Conservation (phyloP, 1,140 invertebrate genomes). For the Pogonomyrmex barbatus region DNA sequence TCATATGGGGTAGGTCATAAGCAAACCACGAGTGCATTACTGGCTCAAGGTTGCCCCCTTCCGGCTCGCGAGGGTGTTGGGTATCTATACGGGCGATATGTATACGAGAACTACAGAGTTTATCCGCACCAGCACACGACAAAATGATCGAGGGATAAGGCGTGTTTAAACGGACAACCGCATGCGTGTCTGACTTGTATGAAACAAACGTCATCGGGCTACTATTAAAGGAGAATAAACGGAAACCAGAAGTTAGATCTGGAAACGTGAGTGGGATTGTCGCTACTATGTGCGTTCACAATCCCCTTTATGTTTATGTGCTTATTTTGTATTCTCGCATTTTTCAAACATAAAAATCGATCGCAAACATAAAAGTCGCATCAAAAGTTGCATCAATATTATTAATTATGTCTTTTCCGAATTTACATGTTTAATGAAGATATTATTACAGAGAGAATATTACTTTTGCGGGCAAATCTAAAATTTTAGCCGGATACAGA, state of each 20-base stretch:
- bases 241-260: conserved; percentile 28
- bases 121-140: conserved; percentile 28
- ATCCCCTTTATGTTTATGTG: not conserved
- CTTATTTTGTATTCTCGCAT: not conserved
- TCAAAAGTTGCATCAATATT: not conserved
- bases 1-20: conserved; percentile 72
- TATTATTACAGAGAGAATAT: no score
- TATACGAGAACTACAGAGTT: conserved; percentile 5
- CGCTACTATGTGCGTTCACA: not conserved
- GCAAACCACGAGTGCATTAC: conserved; percentile 57
- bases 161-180: conserved; percentile 11
- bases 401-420: not conserved
- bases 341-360: not conserved
- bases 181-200: not conserved
- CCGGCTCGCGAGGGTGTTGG: conserved; percentile 1
- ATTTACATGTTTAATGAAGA: not conserved
- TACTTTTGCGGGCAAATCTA: no score
- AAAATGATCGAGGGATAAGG: conserved; percentile 32
- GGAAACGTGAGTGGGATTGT: not conserved
- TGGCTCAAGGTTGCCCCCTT: conserved; percentile 67
- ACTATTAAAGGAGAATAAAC: conserved; percentile 25
- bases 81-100: not conserved
- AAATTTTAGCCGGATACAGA: no score
- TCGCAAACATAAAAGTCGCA: no score
- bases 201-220: not conserved